Base-by-base conservation (phyloP, 2,797 vertebrate genomes). In the Simalia tracyae region DNA sequence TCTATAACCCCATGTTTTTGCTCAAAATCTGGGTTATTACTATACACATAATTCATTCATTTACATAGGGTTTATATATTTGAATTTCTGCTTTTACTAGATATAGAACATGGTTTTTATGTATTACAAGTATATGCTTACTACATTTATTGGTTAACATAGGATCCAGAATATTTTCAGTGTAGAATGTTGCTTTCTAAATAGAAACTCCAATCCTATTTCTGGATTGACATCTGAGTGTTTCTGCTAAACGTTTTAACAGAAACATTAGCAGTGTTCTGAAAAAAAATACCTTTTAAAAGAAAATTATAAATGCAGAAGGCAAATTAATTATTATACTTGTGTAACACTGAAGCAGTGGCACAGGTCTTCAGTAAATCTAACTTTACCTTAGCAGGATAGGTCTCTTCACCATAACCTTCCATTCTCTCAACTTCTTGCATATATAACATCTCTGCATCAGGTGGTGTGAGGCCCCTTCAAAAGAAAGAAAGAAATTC, bases 391-490 rank as follows among this genome's bases (percentile, higher is more conserved):
- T 99, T 99, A 63, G 99, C 99, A 91, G 98, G 98, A 96, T 98
- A 99, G 93, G 98, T 98, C 97, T 99, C 99, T 94, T 99, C 98
- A 24, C 99, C 99, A 6, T 99, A 99, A 68, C 98, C 99, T 11
- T 99, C 99, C 98, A 99, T 98, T 95, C 98, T 98, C 97, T 99
- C 99, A 86, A 99, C 98, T 95, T 99, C 99, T 97, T 99, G 99
- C 98, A 99, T 99, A 97, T 99, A 99, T 61, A 99, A 96, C 98
- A 98, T 98, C 96, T 99, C 99, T 0, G 99, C 99, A 86, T 99
- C 99, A 9, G 99, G 98, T 26, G 98, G 98, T 26, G 98, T 97
- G 95, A 99, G 98, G 76, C 99, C 99, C 97, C 99, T 99, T 94
- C 31, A 97, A 97, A 93, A 95, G 91, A 89, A 50, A 46, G 22